Evolutionary conservation across 2,797 vertebrate genomes (phyloP).

Genomic region (Notoglanidium macrostoma): DNA sequence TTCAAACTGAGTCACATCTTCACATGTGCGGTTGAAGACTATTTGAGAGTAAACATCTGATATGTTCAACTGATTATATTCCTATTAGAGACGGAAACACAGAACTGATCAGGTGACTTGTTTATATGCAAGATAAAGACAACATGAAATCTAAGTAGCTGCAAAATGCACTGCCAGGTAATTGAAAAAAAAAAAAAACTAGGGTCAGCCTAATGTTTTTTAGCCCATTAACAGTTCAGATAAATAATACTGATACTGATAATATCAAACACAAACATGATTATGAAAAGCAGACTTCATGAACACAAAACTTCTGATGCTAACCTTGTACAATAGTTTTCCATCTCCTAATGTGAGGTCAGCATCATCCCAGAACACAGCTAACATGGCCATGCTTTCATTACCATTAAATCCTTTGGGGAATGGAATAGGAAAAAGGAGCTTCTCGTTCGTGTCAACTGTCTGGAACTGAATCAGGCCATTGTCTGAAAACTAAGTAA

Average conservation of each 20-base stretch:
- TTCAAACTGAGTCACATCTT: slow-evolving; percentile 75
- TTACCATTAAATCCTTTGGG: slow-evolving; percentile 69
- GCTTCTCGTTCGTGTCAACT: slow-evolving; percentile 73
- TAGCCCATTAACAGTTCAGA: not conserved
- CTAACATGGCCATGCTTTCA: slow-evolving; percentile 72
- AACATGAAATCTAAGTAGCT: not conserved
- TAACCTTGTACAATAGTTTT: slow-evolving; percentile 77
- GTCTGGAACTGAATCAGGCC: slow-evolving; percentile 81
- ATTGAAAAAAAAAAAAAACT: not conserved
- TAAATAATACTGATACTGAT: not conserved
- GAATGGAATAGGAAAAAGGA: slow-evolving; percentile 74
- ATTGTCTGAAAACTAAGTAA: slow-evolving; percentile 81
- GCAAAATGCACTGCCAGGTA: not conserved
- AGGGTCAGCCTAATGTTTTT: not conserved
- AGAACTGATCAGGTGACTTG: not conserved
- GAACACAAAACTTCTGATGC: not conserved
- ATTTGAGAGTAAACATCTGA: slow-evolving; percentile 77
- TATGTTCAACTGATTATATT: slow-evolving; percentile 65
- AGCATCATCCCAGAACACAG: slow-evolving; percentile 83
- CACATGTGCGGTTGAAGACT: slow-evolving; percentile 76
- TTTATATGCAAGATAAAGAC: too few species aligned
- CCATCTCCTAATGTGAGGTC: slow-evolving; percentile 78
- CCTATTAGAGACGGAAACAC: slow-evolving; percentile 60
- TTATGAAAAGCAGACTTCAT: not conserved
- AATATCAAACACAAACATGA: not conserved